Conservation (phyloP, 2,797 vertebrate species). For the Macropus fuliginosus region DNA sequence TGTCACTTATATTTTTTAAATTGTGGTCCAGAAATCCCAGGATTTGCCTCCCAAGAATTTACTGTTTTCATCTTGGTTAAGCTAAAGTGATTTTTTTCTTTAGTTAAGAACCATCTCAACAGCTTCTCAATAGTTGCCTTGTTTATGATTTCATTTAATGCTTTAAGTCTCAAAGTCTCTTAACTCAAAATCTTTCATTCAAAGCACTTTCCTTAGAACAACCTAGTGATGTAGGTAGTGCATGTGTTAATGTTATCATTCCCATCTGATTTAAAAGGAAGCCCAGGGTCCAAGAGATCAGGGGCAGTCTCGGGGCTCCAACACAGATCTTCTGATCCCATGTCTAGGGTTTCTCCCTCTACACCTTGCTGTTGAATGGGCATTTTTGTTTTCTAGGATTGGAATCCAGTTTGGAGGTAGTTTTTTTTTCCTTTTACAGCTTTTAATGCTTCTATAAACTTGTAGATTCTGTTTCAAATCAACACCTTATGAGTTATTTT, state of each 20-base stretch:
- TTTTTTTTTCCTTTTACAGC: not conserved
- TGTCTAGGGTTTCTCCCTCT: conserved; percentile 13
- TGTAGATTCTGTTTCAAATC: conserved; percentile 45
- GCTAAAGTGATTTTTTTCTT: conserved; percentile 32
- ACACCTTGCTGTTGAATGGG: not conserved
- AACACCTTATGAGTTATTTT: conserved; percentile 43
- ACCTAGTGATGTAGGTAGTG: not conserved
- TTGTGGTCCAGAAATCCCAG: not conserved
- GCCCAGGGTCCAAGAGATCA: not conserved
- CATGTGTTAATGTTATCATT: not conserved
- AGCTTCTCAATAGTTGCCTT: not conserved
- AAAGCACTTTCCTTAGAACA: not conserved
- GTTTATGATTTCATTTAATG: not conserved
- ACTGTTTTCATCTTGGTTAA: conserved; percentile 12
- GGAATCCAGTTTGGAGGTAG: not conserved
- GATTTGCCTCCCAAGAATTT: not conserved
- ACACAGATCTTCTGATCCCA: not conserved
- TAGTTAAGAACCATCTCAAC: conserved; percentile 16
- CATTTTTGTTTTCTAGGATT: conserved; percentile 34
- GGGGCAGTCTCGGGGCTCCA: not conserved
- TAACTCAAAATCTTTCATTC: not conserved
- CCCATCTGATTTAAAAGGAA: not conserved
- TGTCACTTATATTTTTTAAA: not conserved
- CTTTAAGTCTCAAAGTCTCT: not conserved
- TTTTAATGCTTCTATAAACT: conserved; percentile 27